These are phyloP conservation scores for Apocheima hispidaria DNA, from an alignment of 2,888 invertebrate genomes.

Conservation along the genomic window DNA sequence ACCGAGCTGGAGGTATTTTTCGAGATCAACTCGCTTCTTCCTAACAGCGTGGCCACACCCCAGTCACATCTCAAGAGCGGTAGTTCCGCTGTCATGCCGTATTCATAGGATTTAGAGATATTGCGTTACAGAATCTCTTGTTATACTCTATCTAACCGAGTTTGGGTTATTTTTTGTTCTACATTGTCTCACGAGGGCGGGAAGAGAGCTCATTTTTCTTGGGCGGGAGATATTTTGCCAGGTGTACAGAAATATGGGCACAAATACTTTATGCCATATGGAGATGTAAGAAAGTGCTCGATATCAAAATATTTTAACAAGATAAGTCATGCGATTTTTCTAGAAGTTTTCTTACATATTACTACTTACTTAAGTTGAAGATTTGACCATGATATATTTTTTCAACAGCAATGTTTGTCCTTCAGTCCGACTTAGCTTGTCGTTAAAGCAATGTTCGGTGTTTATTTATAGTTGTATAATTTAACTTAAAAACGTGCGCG, in stretches of 20 bases:
- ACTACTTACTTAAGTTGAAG: too few relatives aligned
- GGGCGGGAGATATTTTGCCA: slow-evolving; percentile 22
- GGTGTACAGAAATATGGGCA: slow-evolving; percentile 34
- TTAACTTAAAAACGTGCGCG: too few relatives aligned
- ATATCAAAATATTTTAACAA: background rate
- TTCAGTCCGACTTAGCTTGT: too few relatives aligned
- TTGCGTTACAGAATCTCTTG: slow-evolving; percentile 59
- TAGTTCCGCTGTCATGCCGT: slow-evolving; percentile 68
- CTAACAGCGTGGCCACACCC: slow-evolving; percentile 38
- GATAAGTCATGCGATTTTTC: background rate
- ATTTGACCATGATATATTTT: too few relatives aligned
- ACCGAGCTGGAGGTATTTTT: background rate
- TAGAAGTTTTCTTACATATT: background rate
- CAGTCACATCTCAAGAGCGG: slow-evolving; percentile 46
- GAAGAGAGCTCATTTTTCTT: slow-evolving; percentile 30
- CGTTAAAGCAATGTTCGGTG: too few relatives aligned
- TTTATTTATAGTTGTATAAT: too few relatives aligned
- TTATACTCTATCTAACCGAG: slow-evolving; percentile 35
- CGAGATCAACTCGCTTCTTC: slow-evolving; percentile 19
- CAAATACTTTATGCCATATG: slow-evolving; percentile 21
- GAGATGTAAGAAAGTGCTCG: background rate
- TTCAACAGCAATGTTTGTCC: too few relatives aligned
- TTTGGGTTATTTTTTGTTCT: slow-evolving; percentile 40
- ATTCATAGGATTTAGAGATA: slow-evolving; percentile 77
- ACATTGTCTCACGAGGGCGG: slow-evolving; percentile 29